Base-by-base conservation (phyloP, 1,140 invertebrate species). In the Helicoverpa zea region DNA sequence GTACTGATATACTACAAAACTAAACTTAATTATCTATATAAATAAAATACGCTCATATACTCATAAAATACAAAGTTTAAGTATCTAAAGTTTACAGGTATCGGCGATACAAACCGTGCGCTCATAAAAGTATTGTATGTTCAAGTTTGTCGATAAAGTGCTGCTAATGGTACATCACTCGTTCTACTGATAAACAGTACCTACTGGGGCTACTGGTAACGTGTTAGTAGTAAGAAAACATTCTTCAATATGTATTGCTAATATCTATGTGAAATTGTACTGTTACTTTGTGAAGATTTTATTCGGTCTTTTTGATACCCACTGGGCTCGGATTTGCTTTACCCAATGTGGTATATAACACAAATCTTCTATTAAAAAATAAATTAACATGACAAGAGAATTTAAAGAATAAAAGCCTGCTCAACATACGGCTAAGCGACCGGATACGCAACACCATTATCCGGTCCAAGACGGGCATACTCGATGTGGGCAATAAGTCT, bases 71-170 rank as follows among this genome's bases (percentile, higher is more conserved):
- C 47, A 54, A 52, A 54, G 68, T 72, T 72, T 30, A 54, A 23
- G 49, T 54, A 23, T 2, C 23, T 23, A 72, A 68, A 72, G 49
- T 72, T 72, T 3, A 18, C 1, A 52, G 52, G 68, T 52, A n/a
- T 49, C 68, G 68, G 52, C 68, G 68, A 72, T 72, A 72, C 13
- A 72, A 54, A 72, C 18, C 30, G 66, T 29, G 47, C 14, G 68
- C 49, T 72, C 68, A 72, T 72, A 72, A 72, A 72, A 72, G 47
- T 72, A 49, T 72, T 52, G 3, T 49, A 52, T 52, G 68, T 52
- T 49, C 68, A 54, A 72, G 47, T 72, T 72, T 3, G 3, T 11
- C 68, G 49, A 72, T 72, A 72, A 72, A 72, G 18, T 72, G 68
- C 13, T 49, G 13, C 23, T 72, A 72, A 72, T 72, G 68, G 47